Conservation (phyloP, 2,113 vertebrate genomes). For the Aegypius monachus region DNA sequence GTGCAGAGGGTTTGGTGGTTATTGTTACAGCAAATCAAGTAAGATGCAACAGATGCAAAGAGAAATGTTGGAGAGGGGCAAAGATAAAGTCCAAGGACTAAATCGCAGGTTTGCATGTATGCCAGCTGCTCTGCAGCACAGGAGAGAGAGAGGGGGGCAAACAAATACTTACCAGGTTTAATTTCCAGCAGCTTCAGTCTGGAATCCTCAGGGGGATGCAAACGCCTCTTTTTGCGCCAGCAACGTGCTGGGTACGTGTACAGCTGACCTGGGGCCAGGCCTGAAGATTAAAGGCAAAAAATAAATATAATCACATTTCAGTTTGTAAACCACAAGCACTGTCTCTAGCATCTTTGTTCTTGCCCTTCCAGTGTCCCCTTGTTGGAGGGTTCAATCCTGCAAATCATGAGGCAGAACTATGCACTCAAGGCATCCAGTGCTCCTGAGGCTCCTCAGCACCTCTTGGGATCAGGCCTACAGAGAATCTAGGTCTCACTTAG, state of each 20-base stretch:
- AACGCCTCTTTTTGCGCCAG: conserved; percentile 94
- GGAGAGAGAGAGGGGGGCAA: neutral
- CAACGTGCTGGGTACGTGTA: conserved; percentile 97
- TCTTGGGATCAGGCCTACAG: conserved; percentile 25
- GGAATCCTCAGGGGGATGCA: conserved; percentile 87
- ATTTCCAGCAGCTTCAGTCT: conserved; percentile 89
- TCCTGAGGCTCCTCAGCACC: neutral
- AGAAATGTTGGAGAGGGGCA: neutral
- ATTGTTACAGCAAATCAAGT: neutral
- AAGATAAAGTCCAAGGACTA: conserved; percentile 8
- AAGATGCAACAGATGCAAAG: neutral
- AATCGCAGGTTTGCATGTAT: neutral
- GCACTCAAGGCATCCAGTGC: neutral
- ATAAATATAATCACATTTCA: neutral
- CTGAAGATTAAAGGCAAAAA: conserved; percentile 71
- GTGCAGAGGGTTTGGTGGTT: neutral
- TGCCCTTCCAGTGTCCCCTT: neutral
- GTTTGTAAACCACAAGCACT: conserved; percentile 10
- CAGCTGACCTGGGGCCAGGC: conserved; percentile 89
- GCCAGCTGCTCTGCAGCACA: conserved; percentile 16
- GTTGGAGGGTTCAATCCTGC: neutral
- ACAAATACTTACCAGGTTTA: conserved; percentile 82
- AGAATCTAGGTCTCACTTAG: conserved; percentile 40
- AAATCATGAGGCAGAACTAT: neutral
- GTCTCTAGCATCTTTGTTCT: conserved; percentile 8